Evolutionary conservation across 2,113 vertebrate species (phyloP), one percentile per base, ranked within the genome.

Genomic region (Junco hyemalis): DNA sequence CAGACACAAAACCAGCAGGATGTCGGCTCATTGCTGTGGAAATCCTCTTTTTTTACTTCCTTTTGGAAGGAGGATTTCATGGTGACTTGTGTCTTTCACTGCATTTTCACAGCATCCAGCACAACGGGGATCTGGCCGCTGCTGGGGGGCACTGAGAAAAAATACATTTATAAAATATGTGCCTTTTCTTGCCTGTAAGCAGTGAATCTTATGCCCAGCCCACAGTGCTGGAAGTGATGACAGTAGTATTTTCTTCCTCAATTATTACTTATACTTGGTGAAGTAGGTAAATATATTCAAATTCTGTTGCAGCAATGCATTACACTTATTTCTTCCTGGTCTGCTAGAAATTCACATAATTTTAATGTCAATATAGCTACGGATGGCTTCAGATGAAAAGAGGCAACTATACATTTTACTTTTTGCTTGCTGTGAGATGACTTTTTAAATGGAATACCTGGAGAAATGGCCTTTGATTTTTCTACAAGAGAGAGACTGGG

Each of bases 371-470:
- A 25, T 80, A 72, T 16, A 87, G 42, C 50, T 72, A 44, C 21
- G 78, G 48, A 81, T 42, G 36, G 44, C 33, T 81, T 94, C 54
- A 80, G 47, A 78, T 84, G 19, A 92, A 81, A 89, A 88, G 24
- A 65, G 19, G 20, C 40, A 87, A 38, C 57, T 40, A 47, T 66
- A 70, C 6, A 25, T 56, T 50, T 6, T 84, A 35, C 66, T 73
- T 94, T 80, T 54, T 90, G 40, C 80, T 87, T 93, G 81, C 66
- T 91, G 40, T 60, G 81, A n/a, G 63, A 48, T 5, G 23, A 29
- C n/a, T 88, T 95, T 95, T 89, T 4, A 88, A 84, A 88, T 59
- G 26, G 45, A 80, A 90, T 91, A 92, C 42, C 59, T 92, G 63
- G 38, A 81, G 86, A 87, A 92, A 82, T 14, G 33, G 61, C 40